phyloP scores from a whole-genome alignment of 1,140 invertebrate species.

The Popillia japonica region DNA sequence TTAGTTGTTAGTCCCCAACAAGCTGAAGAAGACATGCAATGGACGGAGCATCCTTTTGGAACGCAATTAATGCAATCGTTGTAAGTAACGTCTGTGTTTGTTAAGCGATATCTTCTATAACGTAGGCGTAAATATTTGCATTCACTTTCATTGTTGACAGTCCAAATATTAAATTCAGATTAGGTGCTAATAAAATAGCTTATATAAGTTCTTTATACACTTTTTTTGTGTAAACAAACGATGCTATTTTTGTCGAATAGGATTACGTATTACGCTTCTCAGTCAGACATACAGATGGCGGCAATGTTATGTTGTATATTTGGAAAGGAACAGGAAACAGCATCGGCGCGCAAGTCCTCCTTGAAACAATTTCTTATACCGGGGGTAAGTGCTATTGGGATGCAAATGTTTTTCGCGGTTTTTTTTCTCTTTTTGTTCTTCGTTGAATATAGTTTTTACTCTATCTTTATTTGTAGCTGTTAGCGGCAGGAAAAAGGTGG shows the following conservation, averaged over 20 bases:
- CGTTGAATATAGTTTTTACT: constrained; percentile 36
- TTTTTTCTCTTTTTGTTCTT: constrained; percentile 11
- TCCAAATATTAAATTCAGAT: background rate
- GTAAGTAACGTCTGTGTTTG: constrained; percentile 65
- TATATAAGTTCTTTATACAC: background rate
- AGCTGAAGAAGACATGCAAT: constrained; percentile 73
- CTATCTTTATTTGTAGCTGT: constrained; percentile 67
- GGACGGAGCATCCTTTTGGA: constrained; percentile 86
- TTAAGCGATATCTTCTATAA: constrained; percentile 24
- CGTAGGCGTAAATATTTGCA: constrained; percentile 35
- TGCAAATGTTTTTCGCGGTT: constrained; percentile 6
- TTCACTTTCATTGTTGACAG: constrained; percentile 1
- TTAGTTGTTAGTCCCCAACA: constrained; percentile 71
- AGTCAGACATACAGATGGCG: constrained; percentile 90
- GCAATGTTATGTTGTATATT: constrained; percentile 92
- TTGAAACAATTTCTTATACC: constrained; percentile 55
- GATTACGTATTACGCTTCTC: constrained; percentile 79
- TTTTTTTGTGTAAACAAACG: background rate
- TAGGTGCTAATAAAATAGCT: background rate
- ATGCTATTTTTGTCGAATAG: constrained; percentile 58
- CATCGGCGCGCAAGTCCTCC: constrained; percentile 58
- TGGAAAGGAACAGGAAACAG: constrained; percentile 63
- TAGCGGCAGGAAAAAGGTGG: constrained; percentile 68
- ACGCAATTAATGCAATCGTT: constrained; percentile 83
- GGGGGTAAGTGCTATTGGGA: constrained; percentile 57